A percentile compares a stretch with the other conserved stretches of the same genome.
These are phyloP conservation scores for Seira ritae DNA, from an alignment of 2,888 invertebrate species.

Conservation along the genomic window DNA sequence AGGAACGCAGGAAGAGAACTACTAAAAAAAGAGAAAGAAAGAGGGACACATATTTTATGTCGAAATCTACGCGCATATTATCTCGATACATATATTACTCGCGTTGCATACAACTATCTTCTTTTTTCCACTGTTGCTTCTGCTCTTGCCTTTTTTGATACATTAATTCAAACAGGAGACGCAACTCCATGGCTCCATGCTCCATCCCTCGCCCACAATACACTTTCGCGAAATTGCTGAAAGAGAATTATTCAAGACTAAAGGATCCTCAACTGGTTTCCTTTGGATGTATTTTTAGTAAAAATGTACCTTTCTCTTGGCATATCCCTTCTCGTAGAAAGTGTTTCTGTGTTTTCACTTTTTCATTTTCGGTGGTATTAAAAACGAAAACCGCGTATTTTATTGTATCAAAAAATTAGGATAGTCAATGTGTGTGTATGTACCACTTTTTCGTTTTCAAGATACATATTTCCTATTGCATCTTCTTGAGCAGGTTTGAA, in stretches of 20 bases:
- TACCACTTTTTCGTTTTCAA: neutral
- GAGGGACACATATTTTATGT: conserved; percentile 39
- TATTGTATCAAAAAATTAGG: no score
- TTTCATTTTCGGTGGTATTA: neutral
- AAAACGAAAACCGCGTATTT: no score
- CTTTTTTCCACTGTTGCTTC: conserved; percentile 49
- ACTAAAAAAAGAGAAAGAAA: neutral
- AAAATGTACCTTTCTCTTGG: no score
- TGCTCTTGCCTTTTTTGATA: neutral
- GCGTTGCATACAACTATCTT: conserved; percentile 20
- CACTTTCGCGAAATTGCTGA: no score
- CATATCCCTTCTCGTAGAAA: neutral
- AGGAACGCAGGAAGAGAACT: no score
- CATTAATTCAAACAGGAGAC: no score
- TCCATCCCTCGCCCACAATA: no score
- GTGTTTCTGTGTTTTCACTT: neutral
- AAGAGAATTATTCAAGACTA: conserved; percentile 42
- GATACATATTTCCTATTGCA: neutral
- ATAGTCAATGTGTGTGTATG: no score
- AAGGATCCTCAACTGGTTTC: no score
- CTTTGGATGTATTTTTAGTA: no score
- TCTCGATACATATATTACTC: conserved; percentile 41
- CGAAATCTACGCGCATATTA: conserved; percentile 45
- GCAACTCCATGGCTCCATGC: no score
- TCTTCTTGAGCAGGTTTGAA: neutral